These are phyloP conservation scores for Sciaenops ocellatus DNA, from an alignment of 2,797 vertebrate species.

Conservation along the genomic window DNA sequence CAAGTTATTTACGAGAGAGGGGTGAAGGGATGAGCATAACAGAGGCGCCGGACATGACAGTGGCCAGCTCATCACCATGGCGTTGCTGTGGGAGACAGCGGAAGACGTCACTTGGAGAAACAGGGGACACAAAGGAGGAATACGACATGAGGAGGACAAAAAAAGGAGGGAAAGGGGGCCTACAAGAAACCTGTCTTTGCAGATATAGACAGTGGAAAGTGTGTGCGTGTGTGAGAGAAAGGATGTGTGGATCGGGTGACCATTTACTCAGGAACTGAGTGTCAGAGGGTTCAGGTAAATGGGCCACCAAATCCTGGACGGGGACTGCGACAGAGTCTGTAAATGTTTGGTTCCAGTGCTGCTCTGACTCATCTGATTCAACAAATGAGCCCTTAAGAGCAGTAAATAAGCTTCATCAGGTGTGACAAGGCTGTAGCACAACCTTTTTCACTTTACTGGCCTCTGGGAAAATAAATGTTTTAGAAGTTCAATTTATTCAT, in stretches of 20 bases:
- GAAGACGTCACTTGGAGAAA: constrained; percentile 86
- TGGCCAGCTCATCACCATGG: constrained; percentile 84
- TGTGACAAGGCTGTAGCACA: constrained; percentile 9
- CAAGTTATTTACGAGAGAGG: constrained; percentile 85
- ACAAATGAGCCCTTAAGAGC: constrained; percentile 30
- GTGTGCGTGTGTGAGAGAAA: constrained; percentile 32
- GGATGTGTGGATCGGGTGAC: constrained; percentile 33
- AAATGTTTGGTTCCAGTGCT: constrained; percentile 52
- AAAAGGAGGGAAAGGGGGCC: constrained; percentile 56
- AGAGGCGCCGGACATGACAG: constrained; percentile 87
- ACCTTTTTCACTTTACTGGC: not conserved
- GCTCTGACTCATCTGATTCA: constrained; percentile 47
- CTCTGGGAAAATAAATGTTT: constrained; percentile 6
- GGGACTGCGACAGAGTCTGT: constrained; percentile 25
- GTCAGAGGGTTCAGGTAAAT: constrained; percentile 74
- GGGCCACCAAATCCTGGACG: constrained; percentile 29
- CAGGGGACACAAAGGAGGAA: constrained; percentile 82
- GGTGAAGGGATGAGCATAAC: constrained; percentile 83
- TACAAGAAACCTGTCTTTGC: constrained; percentile 63
- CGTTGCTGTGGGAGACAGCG: constrained; percentile 85
- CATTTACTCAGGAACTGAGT: constrained; percentile 55
- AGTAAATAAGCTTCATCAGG: constrained; percentile 44
- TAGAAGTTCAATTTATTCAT: not conserved
- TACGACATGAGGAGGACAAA: constrained; percentile 73
- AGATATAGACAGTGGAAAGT: constrained; percentile 57